Evolutionary conservation across 2,888 invertebrate species (phyloP).

Genomic region (Boloria euphrosyne): DNA sequence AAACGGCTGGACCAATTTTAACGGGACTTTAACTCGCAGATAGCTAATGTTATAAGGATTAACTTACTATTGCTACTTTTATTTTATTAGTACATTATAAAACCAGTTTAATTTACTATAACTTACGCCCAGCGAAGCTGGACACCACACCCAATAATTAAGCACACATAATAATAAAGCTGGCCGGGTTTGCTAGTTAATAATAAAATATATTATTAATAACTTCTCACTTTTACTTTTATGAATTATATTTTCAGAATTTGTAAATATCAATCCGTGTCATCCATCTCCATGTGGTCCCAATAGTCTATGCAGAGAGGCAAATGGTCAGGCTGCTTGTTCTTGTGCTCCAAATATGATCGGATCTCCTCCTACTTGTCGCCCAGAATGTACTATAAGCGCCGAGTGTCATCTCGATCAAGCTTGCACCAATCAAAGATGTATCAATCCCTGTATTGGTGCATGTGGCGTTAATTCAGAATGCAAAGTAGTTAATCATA

Average conservation of each 20-base stretch:
- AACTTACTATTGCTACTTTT: no score
- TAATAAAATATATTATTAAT: neutral
- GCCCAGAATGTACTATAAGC: constrained; percentile 88
- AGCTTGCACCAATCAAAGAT: constrained; percentile 88
- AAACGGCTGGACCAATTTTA: no score
- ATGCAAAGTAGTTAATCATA: constrained; percentile 90
- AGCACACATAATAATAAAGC: no score
- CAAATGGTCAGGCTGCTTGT: constrained; percentile 86
- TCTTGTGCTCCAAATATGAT: constrained; percentile 85
- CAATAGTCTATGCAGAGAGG: constrained; percentile 83
- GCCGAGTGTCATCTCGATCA: constrained; percentile 87
- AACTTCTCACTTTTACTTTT: neutral
- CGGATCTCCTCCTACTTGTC: constrained; percentile 85
- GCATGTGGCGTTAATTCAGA: constrained; percentile 87
- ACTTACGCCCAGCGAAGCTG: no score
- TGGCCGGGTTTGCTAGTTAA: neutral
- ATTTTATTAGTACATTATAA: no score
- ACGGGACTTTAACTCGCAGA: no score
- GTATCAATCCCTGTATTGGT: constrained; percentile 88
- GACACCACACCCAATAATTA: no score
- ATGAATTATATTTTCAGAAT: constrained; percentile 65
- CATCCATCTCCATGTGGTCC: constrained; percentile 85
- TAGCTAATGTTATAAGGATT: no score
- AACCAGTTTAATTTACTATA: no score
- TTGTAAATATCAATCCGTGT: constrained; percentile 81